Evolutionary conservation across 2,113 vertebrate genomes (phyloP), one percentile per base, ranked within the genome.

Genomic region (Nycticryphes semicollaris): DNA sequence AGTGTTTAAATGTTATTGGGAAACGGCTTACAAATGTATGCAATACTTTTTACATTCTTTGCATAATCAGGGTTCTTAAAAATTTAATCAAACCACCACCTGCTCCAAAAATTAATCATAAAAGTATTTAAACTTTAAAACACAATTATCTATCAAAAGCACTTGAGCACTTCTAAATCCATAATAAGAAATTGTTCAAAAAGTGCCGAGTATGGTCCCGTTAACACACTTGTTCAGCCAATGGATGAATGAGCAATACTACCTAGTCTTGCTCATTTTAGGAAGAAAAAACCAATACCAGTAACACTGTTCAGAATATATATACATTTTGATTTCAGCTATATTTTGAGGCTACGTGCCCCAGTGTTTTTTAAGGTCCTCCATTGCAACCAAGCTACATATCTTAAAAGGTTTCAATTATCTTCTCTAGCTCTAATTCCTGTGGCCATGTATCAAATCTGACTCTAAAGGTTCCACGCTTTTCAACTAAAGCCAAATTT

Each of bases 121-220:
- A 67, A 95, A 84, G 16, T 92, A 56, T 96, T 94, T 90, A 93
- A 96, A 96, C 83, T 95, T 92, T 92, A 94, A 95, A 96, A 80
- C 39, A 86, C 68, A 81, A 84, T 94, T 95, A 90, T 72, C 59
- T 91, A 39, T 77, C 60, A 78, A 85, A 91, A 93, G 47, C 64
- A 66, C 67, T 77, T 69, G 43, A 89, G 14, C 24, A 23, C 60
- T 88, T 90, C 67, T 16, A 90, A 84, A 90, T 51, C 23, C 47
- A 33, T 74, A 59, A 41, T n/a, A 93, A 84, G 59, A 86, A 95
- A 59, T 74, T 37, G 18, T 60, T 86, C 23, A 59, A 47, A 94
- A 93, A 92, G 6, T 81, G 63, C 47, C 70, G 60, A 84, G 11
- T n/a, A 33, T 47, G 28, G 27, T 74, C 12, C 47, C 30, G 56